phyloP scores from a whole-genome alignment of 2,797 vertebrate species.

The Scolopax rusticola region DNA sequence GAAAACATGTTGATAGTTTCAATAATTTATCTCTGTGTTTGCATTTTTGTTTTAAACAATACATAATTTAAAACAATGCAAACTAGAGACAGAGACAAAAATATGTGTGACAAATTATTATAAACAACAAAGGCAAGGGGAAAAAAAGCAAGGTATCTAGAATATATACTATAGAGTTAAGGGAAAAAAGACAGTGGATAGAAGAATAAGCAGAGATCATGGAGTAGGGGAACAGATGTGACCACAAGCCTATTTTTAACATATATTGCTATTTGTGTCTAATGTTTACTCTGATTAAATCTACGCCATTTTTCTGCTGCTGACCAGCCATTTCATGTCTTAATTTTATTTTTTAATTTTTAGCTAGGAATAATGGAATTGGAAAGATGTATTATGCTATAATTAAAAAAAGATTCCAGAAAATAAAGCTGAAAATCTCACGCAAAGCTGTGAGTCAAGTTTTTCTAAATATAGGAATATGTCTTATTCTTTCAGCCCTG shows the following conservation, averaged over 20 bases:
- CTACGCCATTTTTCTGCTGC: rapidly evolving
- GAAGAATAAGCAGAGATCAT: not conserved
- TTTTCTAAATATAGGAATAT: not conserved
- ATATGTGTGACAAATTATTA: not conserved
- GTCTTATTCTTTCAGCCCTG: not conserved
- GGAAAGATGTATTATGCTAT: not conserved
- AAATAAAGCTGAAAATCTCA: not conserved
- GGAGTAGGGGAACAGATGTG: not conserved
- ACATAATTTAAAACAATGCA: not conserved
- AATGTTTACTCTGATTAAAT: not conserved
- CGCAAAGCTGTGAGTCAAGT: not conserved
- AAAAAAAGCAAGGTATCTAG: not conserved
- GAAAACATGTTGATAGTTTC: not conserved
- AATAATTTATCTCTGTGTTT: not conserved
- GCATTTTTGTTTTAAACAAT: not conserved
- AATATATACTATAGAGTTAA: not conserved
- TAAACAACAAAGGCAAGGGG: not conserved
- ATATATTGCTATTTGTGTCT: not conserved
- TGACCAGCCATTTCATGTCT: not conserved
- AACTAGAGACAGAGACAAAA: not conserved
- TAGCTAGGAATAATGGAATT: not conserved
- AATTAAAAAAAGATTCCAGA: not conserved
- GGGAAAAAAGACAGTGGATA: not conserved
- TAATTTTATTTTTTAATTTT: not conserved
- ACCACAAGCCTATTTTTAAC: not conserved